Percentiles rank a stretch among this genome's conserved stretches.
Conservation (phyloP, 2,888 invertebrate genomes). For the Lasius fuliginosus region DNA sequence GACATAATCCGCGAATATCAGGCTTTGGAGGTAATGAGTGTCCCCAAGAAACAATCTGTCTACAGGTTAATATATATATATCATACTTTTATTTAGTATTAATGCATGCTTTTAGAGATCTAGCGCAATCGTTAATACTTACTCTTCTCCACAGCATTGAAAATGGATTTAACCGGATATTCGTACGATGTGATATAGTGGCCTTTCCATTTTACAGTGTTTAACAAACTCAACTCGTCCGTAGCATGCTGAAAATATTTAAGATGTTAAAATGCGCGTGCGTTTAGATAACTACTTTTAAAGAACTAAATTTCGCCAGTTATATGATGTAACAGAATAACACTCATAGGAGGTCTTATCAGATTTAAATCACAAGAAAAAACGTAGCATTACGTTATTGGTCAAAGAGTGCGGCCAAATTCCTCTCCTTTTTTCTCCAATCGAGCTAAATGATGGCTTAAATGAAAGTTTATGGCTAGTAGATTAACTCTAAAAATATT, state of each 20-base stretch:
- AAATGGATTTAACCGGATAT: slow-evolving; percentile 57
- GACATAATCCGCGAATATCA: slow-evolving; percentile 91
- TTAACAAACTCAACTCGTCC: slow-evolving; percentile 63
- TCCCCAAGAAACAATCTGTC: slow-evolving; percentile 90
- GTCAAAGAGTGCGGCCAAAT: no score
- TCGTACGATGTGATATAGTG: slow-evolving; percentile 56
- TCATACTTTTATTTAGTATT: neutral
- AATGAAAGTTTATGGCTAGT: no score
- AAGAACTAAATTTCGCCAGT: neutral
- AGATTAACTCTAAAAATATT: no score
- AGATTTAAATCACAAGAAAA: neutral
- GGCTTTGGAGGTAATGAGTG: slow-evolving; percentile 89
- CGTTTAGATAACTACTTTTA: slow-evolving; percentile 4
- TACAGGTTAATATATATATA: slow-evolving; percentile 23
- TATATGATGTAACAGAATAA: neutral
- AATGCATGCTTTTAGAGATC: neutral
- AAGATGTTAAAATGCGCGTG: neutral
- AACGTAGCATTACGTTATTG: no score
- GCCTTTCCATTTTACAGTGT: slow-evolving; percentile 41
- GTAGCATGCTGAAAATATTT: slow-evolving; percentile 38
- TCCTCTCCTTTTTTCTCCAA: no score
- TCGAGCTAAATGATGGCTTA: no score
- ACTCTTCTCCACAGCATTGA: slow-evolving; percentile 35
- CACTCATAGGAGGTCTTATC: neutral
- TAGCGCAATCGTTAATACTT: neutral